Evolutionary conservation across 1,140 invertebrate species (phyloP).

Genomic region (Drosophila pachea): DNA sequence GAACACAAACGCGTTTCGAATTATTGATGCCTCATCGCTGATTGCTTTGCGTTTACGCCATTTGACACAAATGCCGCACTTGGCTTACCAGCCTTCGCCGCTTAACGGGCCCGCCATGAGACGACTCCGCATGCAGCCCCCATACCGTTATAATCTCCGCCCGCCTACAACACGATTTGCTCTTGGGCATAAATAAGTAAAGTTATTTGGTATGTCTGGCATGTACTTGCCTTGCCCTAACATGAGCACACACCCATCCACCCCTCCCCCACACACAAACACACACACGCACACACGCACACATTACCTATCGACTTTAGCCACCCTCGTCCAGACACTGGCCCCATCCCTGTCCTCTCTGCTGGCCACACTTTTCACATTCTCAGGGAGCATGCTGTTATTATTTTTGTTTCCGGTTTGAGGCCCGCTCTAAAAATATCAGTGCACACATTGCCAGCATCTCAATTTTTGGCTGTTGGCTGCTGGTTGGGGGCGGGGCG

Average conservation of each 20-base stretch:
- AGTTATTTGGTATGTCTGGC: constrained; percentile 72
- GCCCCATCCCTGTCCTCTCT: neutral
- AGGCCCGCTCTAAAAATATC: constrained; percentile 38
- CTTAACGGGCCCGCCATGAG: neutral
- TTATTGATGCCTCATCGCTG: constrained; percentile 74
- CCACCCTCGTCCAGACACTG: constrained; percentile 5
- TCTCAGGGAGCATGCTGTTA: constrained; percentile 31
- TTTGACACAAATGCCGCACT: constrained; percentile 61
- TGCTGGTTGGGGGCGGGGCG: neutral
- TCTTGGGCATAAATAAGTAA: constrained; percentile 61
- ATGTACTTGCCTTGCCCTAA: constrained; percentile 41
- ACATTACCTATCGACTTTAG: neutral
- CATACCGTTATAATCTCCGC: constrained; percentile 2
- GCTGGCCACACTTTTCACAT: neutral
- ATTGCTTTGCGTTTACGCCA: constrained; percentile 71
- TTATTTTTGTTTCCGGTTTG: constrained; percentile 43
- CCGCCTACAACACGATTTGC: constrained; percentile 20
- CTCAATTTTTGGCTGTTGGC: constrained; percentile 42
- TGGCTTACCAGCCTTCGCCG: constrained; percentile 14
- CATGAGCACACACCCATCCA: constrained; percentile 8
- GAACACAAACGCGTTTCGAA: constrained; percentile 61
- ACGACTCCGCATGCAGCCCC: neutral
- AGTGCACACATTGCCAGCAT: constrained; percentile 72
- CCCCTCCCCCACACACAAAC: neutral
- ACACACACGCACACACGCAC: constrained; percentile 4